Base-by-base conservation (phyloP, 2,797 vertebrate species). In the Scleropages formosus region DNA sequence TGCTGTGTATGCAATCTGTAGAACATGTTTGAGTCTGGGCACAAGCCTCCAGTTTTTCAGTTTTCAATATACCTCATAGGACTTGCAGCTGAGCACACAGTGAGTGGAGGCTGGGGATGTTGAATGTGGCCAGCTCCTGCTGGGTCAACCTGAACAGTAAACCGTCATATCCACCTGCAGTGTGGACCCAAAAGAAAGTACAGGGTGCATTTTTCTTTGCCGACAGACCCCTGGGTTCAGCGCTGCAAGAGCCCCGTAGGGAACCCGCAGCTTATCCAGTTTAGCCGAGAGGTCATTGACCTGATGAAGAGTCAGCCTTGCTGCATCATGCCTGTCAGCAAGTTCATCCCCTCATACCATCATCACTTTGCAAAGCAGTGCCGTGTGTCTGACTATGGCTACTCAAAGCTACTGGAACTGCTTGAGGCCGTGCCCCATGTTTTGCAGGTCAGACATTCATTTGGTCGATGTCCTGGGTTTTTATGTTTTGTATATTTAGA, bases 311-410 rank as follows among this genome's bases (percentile, higher is more conserved):
- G 84, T 85, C 96, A 98, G 66, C 92, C 95, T 0, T 94, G 88
- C n/a, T 96, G 96, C 63, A 80, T 97, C 71, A 94, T 97, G 86
- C 94, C 95, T 0, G 86, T 98, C 78, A 93, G 91, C 80, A 96
- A 95, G 79, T 99, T 99, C 87, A 98, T 99, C 83, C 98, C 98
- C 0, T 95, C 88, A 0, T 99, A 99, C 84, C 97, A 99, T 72
- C 96, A 99, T 80, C 96, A 99, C 86, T 99, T 98, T 77, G 98
- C 96, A 60, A 99, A 99, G 84, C 98, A 99, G 16, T 99, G 98
- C 82, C 90, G 97, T 0, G 97, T 99, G 65, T 98, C 97, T 0
- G 96, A 99, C 89, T 99, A 99, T 0, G 98, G 98, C 1, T 99
- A 95, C 85, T 94, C 96, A 15, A 98, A 96, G 83, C 82, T 99